Evolutionary conservation across 1,140 invertebrate species (phyloP).

Genomic region (Drosophila burlai): DNA sequence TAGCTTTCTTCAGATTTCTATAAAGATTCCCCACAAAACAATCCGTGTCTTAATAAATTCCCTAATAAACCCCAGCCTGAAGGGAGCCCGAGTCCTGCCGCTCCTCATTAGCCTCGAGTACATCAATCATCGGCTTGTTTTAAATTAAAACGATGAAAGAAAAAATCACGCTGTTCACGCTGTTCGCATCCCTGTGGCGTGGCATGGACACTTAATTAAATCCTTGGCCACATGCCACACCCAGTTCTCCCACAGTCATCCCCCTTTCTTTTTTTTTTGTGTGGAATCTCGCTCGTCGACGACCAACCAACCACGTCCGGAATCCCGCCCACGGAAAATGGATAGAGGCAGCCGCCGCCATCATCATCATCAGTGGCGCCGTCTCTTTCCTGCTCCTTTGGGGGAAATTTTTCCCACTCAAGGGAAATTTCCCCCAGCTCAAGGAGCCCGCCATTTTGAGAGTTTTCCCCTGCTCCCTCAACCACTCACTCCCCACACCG

Average conservation of each 20-base stretch:
- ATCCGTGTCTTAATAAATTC: not conserved
- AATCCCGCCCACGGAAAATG: conserved; percentile 69
- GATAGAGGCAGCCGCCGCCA: conserved; percentile 4
- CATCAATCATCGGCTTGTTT: conserved; percentile 80
- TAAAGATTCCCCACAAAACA: too few relatives aligned
- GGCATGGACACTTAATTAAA: conserved; percentile 74
- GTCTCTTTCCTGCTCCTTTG: conserved; percentile 64
- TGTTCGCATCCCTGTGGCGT: conserved; percentile 48
- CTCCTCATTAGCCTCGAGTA: conserved; percentile 78
- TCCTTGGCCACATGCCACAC: conserved; percentile 41
- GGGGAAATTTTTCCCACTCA: conserved; percentile 65
- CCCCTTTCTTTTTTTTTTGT: not conserved
- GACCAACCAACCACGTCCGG: conserved; percentile 39
- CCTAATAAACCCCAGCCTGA: not conserved
- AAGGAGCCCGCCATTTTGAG: conserved; percentile 51
- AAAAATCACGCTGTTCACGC: conserved; percentile 57
- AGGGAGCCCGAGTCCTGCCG: conserved; percentile 2
- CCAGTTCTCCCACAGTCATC: conserved; percentile 17
- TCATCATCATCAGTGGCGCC: conserved; percentile 35
- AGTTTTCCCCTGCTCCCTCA: conserved; percentile 7
- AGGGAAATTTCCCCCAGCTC: conserved; percentile 13
- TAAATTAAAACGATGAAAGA: conserved; percentile 66
- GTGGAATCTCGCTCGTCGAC: conserved; percentile 30
- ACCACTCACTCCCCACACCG: not conserved
- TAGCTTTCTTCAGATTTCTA: not conserved